phyloP scores from a whole-genome alignment of 2,797 vertebrate species.

The Agapornis canus region DNA sequence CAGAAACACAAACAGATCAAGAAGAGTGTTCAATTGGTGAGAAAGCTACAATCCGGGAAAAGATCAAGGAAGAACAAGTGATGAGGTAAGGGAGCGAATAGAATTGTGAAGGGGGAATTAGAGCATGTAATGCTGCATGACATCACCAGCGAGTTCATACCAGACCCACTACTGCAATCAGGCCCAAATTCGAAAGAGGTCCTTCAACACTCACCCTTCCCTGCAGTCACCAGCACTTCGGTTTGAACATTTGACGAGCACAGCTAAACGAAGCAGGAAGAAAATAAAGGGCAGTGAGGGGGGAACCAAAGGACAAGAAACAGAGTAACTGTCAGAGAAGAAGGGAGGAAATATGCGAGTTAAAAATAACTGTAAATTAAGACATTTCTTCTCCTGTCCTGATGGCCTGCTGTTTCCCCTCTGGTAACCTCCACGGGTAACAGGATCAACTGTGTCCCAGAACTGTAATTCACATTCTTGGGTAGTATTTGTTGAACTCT shows the following conservation, averaged over 20 bases:
- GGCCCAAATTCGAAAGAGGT: background rate
- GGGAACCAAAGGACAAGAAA: background rate
- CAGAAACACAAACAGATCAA: background rate
- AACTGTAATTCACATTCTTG: background rate
- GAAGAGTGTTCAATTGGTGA: background rate
- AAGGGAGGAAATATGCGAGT: background rate
- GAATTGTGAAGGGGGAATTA: background rate
- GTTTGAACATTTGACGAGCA: background rate
- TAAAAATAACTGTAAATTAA: background rate
- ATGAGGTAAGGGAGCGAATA: background rate
- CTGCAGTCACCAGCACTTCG: background rate
- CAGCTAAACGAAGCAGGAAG: background rate
- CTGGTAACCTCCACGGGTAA: background rate
- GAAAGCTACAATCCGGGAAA: accelerated
- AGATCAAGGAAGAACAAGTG: background rate
- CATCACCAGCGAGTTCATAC: background rate
- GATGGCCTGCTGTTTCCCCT: background rate
- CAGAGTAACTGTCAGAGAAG: background rate
- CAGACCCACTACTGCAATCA: background rate
- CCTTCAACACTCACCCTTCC: background rate
- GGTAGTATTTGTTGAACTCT: background rate
- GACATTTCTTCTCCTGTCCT: background rate
- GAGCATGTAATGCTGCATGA: background rate
- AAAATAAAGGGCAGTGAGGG: background rate
- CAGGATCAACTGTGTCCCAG: background rate